Conservation (phyloP, 2,888 invertebrate species). For the Fragum sueziense region DNA sequence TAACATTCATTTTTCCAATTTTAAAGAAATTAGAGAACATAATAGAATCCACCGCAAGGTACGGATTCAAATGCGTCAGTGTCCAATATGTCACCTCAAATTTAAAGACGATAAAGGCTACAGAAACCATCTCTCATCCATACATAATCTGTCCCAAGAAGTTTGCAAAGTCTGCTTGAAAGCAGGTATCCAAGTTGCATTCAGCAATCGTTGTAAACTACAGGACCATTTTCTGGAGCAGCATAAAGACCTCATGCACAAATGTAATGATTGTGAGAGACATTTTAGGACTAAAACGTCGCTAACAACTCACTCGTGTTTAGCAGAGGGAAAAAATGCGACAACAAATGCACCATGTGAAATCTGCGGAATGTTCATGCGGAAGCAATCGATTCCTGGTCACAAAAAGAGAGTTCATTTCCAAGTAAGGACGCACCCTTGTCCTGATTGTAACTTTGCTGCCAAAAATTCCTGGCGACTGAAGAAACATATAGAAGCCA, state of each 20-base stretch:
- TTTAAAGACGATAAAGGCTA: too few relatives aligned
- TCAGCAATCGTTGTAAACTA: neutral
- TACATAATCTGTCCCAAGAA: neutral
- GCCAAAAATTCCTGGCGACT: neutral
- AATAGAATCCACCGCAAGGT: slow-evolving; percentile 4
- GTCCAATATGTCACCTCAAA: neutral
- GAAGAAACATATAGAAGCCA: slow-evolving; percentile 27
- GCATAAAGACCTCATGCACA: neutral
- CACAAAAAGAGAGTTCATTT: slow-evolving; percentile 24
- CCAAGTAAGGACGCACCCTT: slow-evolving; percentile 20
- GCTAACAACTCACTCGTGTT: neutral
- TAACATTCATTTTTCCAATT: neutral
- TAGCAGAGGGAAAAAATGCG: neutral
- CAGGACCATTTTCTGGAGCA: neutral
- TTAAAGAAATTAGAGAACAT: neutral
- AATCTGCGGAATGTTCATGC: neutral
- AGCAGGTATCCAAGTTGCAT: neutral
- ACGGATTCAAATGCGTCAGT: neutral
- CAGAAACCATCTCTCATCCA: neutral
- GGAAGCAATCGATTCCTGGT: neutral
- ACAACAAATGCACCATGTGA: neutral
- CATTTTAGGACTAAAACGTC: neutral
- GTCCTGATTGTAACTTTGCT: slow-evolving; percentile 23
- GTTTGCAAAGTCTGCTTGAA: neutral
- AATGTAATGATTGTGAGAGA: neutral